Base-by-base conservation (phyloP, 1,140 invertebrate species). In the Magallana angulata region DNA sequence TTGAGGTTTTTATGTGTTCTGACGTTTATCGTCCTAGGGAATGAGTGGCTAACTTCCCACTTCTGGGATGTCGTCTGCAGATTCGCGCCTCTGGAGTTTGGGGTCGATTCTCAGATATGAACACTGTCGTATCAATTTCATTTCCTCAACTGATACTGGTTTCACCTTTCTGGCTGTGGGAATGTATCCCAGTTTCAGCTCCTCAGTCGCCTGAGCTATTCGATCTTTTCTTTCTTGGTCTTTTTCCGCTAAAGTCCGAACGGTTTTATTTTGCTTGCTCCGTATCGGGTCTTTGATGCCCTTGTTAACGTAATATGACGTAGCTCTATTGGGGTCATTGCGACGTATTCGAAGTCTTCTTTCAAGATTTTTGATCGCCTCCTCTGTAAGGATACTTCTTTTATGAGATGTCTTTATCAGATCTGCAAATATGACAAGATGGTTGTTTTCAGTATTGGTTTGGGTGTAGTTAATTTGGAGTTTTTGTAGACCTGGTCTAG, bases 361-460 rank as follows among this genome's bases (percentile, higher is more conserved):
- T 83, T 91, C 90, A 12, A 90, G 68, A n/a, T 80, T 85, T 36
- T 90, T 76, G 48, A 92, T 90, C 56, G 85, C 76, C 16, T 92
- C 91, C 30, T 85, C 84, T 8, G 90, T 88, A 18, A 89, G 83
- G 14, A 88, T 83, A 82, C 91, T 92, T 12, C 68, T 81, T 57
- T 88, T 87, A 84, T 92, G 90, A 8, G 90, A 87, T 12, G 85
- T 89, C 30, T 86, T 85, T 14, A 92, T 85, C 18, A 92, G 86
- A 81, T 92, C 89, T 57, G 86, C 88, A 86, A 92, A 91, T 82
- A 92, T 92, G 16, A 89, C 64, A 7, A 88, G 59, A 48, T 91
- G 86, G 85, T 92, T 92, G 36, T 91, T 87, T 58, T 87, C 85
- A 7, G 87, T 90, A 86, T 92, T 92, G 7, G 90, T 91, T 57